These are phyloP conservation scores for Plutomurus gul DNA, from an alignment of 1,140 invertebrate genomes.

Conservation along the genomic window DNA sequence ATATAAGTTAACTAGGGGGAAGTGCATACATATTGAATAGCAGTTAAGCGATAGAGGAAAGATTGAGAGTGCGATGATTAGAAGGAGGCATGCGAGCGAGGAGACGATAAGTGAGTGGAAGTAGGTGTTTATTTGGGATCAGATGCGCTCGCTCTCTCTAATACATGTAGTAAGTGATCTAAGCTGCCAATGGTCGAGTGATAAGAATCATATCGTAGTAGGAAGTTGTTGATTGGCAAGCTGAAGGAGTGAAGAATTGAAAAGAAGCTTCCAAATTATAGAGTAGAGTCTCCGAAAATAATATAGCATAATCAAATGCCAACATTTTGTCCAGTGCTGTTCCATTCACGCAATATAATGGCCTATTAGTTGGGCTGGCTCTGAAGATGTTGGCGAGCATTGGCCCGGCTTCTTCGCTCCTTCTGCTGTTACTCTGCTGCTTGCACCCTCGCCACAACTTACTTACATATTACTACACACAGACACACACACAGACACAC, in stretches of 20 bases:
- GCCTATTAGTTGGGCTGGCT: constrained; percentile 15
- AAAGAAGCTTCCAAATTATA: constrained; percentile 28
- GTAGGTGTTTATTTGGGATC: constrained; percentile 17
- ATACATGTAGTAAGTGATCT: constrained; percentile 17
- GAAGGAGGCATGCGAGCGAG: neutral
- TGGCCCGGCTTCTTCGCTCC: neutral
- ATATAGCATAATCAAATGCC: constrained; percentile 29
- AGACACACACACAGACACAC: neutral
- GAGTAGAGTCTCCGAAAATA: constrained; percentile 15
- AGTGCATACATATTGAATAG: neutral
- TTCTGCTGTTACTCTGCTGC: neutral
- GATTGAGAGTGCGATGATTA: constrained; percentile 26
- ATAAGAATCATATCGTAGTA: constrained; percentile 28
- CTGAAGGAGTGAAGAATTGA: neutral
- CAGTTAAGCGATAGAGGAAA: neutral
- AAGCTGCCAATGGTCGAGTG: constrained; percentile 21
- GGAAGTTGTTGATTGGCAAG: constrained; percentile 31
- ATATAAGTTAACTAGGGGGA: neutral
- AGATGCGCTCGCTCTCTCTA: neutral
- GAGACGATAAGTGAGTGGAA: neutral
- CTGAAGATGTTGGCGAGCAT: neutral
- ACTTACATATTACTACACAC: neutral
- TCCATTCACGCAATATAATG: constrained; percentile 21
- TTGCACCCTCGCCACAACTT: neutral
- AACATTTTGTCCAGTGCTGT: constrained; percentile 29